phyloP scores from a whole-genome alignment of 1,140 invertebrate genomes.

The Rhizoglyphus robini region DNA sequence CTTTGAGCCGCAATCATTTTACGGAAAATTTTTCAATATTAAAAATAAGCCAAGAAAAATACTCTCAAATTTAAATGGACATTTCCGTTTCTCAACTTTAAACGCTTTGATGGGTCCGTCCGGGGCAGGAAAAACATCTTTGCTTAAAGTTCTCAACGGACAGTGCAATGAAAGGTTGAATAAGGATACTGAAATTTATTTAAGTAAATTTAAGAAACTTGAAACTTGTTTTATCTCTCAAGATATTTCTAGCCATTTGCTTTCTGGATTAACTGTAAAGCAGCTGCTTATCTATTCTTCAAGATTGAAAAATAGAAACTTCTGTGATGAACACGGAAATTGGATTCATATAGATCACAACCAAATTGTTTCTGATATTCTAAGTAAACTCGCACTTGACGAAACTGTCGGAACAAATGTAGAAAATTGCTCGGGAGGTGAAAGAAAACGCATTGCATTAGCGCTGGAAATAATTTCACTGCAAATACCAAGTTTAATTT shows the following conservation, averaged over 20 bases:
- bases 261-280: slow-evolving; percentile 71
- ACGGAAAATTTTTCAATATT: neutral
- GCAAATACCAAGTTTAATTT: slow-evolving; percentile 4
- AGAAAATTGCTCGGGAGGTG: slow-evolving; percentile 48
- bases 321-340: too few species aligned
- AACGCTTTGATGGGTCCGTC: slow-evolving; percentile 49
- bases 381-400: neutral
- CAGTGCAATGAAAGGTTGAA: neutral
- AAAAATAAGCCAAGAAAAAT: neutral
- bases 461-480: slow-evolving; percentile 51
- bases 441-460: slow-evolving; percentile 79
- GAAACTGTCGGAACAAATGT: slow-evolving; percentile 15
- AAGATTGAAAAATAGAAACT: slow-evolving; percentile 60
- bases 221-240: slow-evolving; percentile 16
- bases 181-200: neutral
- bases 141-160: slow-evolving; percentile 27
- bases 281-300: slow-evolving; percentile 82
- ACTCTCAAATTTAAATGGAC: neutral
- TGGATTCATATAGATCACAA: neutral
- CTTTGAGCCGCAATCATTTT: neutral
- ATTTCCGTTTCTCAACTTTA: slow-evolving; percentile 25
- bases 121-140: slow-evolving; percentile 41
- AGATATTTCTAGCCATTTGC: slow-evolving; percentile 64
- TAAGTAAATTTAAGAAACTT: neutral
- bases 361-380: neutral